These are phyloP conservation scores for Ginglymostoma cirratum DNA, from an alignment of 2,113 vertebrate genomes.

Conservation along the genomic window DNA sequence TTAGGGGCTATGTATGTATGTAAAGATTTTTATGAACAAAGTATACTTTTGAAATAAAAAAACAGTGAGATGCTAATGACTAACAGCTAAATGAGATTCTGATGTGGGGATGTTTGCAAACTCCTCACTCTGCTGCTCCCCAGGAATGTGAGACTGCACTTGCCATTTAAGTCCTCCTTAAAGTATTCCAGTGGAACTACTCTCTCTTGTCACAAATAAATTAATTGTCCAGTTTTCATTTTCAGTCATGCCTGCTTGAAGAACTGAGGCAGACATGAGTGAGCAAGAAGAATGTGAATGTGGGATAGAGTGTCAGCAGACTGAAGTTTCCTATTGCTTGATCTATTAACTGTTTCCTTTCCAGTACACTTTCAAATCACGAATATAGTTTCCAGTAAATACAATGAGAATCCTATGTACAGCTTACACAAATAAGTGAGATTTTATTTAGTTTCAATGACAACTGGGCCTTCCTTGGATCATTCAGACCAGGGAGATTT, in stretches of 20 bases:
- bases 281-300: background rate
- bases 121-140: background rate
- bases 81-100: background rate
- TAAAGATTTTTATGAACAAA: no score
- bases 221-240: background rate
- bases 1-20: no score
- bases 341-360: background rate
- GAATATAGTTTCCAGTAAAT: background rate
- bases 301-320: background rate
- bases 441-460: background rate
- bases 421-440: background rate
- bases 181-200: background rate
- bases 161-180: no score
- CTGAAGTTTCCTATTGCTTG: background rate
- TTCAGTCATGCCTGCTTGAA: background rate
- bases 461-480: background rate
- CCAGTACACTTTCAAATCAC: background rate
- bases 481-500: background rate
- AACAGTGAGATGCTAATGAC: background rate
- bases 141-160: background rate
- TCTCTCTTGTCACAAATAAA: background rate
- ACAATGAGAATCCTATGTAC: background rate
- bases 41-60: no score
- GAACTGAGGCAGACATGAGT: conserved; percentile 7
- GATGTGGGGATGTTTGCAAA: background rate